These are phyloP conservation scores for Calephelis perditalis DNA, from an alignment of 2,888 invertebrate genomes.

Conservation along the genomic window DNA sequence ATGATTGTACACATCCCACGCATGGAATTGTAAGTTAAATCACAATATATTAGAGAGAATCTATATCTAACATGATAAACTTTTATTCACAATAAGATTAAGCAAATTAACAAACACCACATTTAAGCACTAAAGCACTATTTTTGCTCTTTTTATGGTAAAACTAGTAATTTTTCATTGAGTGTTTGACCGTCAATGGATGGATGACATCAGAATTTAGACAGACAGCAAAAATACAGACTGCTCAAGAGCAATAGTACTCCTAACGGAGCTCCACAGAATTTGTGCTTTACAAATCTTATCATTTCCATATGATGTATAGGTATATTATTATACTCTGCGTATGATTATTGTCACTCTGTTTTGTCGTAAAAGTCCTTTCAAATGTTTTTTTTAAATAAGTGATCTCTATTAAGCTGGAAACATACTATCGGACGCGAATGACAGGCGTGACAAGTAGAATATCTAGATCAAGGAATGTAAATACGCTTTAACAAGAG, in stretches of 20 bases:
- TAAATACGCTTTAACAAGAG: no score
- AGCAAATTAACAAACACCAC: not conserved
- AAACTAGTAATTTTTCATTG: conserved; percentile 29
- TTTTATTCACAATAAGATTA: not conserved
- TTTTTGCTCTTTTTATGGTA: conserved; percentile 22
- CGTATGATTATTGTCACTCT: no score
- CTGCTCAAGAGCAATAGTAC: conserved; percentile 9
- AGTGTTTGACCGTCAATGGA: conserved; percentile 32
- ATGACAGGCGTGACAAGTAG: no score
- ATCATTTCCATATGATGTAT: not conserved
- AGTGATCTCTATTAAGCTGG: no score
- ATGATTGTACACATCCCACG: conserved; percentile 62
- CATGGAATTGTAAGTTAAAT: conserved; percentile 46
- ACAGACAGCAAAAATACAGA: conserved; percentile 17
- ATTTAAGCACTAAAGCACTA: conserved; percentile 15
- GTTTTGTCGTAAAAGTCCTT: no score
- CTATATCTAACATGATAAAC: not conserved
- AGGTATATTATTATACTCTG: no score
- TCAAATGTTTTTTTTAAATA: no score
- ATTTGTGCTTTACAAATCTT: no score
- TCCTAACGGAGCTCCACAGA: conserved; percentile 16
- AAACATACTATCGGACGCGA: no score
- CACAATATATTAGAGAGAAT: conserved; percentile 15
- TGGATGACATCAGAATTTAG: conserved; percentile 34
- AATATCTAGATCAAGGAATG: no score